Percentiles rank a stretch among this genome's conserved stretches.
Conservation (phyloP, 2,888 invertebrate species). For the Branchipolynoe longqiensis region DNA sequence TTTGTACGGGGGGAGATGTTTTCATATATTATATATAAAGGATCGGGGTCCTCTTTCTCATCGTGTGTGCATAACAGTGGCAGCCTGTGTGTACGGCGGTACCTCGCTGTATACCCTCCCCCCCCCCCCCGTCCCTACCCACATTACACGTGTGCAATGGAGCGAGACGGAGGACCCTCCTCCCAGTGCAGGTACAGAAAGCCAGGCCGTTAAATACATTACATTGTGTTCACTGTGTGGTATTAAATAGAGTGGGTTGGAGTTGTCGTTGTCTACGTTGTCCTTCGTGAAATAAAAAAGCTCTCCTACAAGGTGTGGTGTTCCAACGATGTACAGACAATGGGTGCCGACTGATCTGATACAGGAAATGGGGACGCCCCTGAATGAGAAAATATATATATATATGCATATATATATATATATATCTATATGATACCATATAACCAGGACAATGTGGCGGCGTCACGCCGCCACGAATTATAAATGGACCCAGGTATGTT, state of each 20-base stretch:
- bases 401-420: neutral
- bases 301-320: no score
- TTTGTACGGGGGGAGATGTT: neutral
- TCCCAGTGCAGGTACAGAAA: no score
- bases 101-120: no score
- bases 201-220: no score
- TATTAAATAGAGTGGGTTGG: neutral
- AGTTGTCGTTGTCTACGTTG: constrained; percentile 36
- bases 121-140: no score
- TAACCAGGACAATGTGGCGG: constrained; percentile 20
- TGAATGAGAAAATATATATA: no score
- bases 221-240: constrained; percentile 33
- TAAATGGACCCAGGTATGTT: neutral
- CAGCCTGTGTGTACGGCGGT: neutral
- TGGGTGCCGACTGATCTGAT: neutral
- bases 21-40: neutral
- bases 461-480: neutral
- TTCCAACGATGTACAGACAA: constrained; percentile 32
- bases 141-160: no score
- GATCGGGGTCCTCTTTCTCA: neutral
- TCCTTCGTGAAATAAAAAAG: no score
- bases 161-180: no score
- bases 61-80: neutral
- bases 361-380: constrained; percentile 6
- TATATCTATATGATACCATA: no score